Base-by-base conservation (phyloP, 2,888 invertebrate genomes). In the Epinotia ramella region DNA sequence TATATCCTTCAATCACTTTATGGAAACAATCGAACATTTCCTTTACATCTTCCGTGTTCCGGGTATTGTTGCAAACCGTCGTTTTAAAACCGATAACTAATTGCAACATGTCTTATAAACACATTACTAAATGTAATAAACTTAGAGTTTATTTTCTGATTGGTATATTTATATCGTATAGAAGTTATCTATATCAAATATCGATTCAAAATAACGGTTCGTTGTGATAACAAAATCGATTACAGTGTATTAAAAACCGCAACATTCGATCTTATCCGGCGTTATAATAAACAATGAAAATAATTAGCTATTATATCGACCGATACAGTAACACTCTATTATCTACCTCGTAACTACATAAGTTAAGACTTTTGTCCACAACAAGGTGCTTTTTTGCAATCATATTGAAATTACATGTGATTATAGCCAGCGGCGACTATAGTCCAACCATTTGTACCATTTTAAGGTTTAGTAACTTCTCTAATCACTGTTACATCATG, bases 21-120 rank as follows among this genome's bases (percentile, higher is more conserved):
- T 71, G 60, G 66, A 67, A 71, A 77, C 77, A 74, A 77, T 77
- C 63, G 70, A 77, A 73, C 76, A 74, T 72, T 74, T 77, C 75
- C 75, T 67, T 68, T 24, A 40, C 66, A 59, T 53, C 64, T 74
- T 77, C 66, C 71, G 75, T 65, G 60, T 77, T 77, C 77, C 77
- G 77, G n/a, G 75, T 64, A 75, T 77, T 77, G 77, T 77, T 64
- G n/a, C 6, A n/a, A 53, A 40, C 20, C 24, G 53, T 46, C n/a
- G 49, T 53, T 67, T 66, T 57, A 57, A 73, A 70, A 62, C 49
- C 71, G 63, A 59, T 53, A 53, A 56, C 53, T 67, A 67, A 67
- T 76, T 63, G 57, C 56, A 33, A 44, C 59, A 60, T 65, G 49
- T 65, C 40, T 16, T 60, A 44, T 40, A 18, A 67, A 73, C 20